Evolutionary conservation across 2,113 vertebrate genomes (phyloP).

Genomic region (Ptilonorhynchus violaceus): DNA sequence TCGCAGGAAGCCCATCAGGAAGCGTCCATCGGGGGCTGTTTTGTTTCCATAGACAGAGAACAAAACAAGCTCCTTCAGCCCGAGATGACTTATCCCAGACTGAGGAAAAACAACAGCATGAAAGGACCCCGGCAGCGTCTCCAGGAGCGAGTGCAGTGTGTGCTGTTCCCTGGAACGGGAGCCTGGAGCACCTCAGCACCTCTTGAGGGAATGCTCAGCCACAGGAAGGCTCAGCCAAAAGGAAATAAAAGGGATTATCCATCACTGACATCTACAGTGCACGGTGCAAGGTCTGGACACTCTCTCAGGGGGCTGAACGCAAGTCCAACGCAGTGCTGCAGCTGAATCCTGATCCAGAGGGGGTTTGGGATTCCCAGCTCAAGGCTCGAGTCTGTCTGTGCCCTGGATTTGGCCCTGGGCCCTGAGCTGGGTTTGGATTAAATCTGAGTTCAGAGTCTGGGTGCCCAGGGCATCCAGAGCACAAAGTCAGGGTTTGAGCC

Average conservation of each 20-base stretch:
- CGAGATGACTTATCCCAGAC: slow-evolving; percentile 54
- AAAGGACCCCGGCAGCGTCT: neutral
- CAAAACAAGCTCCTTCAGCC: slow-evolving; percentile 62
- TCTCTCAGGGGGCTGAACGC: neutral
- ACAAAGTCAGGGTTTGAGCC: neutral
- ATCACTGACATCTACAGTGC: neutral
- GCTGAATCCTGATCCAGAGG: neutral
- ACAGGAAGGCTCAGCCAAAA: neutral
- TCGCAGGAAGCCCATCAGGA: slow-evolving; percentile 65
- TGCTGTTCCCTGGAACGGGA: neutral
- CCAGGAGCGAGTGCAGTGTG: neutral
- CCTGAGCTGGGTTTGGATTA: neutral
- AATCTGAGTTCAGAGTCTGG: neutral
- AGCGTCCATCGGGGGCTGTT: slow-evolving; percentile 4
- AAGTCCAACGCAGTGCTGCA: neutral
- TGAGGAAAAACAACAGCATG: slow-evolving; percentile 51
- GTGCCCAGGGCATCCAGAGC: neutral
- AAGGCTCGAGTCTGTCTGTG: neutral
- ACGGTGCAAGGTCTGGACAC: neutral
- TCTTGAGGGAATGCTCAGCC: neutral
- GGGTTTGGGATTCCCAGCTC: neutral
- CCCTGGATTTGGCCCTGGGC: neutral
- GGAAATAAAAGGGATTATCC: neutral
- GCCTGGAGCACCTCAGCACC: neutral
- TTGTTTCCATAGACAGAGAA: slow-evolving; percentile 59